Evolutionary conservation across 2,888 invertebrate genomes (phyloP).

Genomic region (Melinaea marsaeus): DNA sequence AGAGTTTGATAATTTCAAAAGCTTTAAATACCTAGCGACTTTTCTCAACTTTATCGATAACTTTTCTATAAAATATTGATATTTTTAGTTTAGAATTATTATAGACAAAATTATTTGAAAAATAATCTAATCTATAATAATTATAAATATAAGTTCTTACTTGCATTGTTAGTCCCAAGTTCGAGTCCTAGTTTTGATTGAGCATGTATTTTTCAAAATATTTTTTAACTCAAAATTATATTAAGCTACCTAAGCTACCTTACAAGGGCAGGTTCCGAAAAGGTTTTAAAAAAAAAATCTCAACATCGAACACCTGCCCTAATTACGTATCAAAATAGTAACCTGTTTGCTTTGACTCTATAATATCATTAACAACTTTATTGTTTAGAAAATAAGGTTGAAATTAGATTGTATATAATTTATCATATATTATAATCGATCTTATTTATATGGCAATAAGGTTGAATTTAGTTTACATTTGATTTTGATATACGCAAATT

Average conservation of each 20-base stretch:
- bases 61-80: too few species aligned
- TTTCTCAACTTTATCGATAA: too few species aligned
- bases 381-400: not conserved
- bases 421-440: conserved; percentile 3
- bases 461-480: conserved; percentile 10
- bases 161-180: too few species aligned
- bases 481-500: conserved; percentile 4
- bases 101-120: too few species aligned
- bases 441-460: not conserved
- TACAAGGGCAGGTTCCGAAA: not conserved
- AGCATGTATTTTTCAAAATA: too few species aligned
- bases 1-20: too few species aligned
- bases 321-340: conserved; percentile 32
- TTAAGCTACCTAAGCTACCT: not conserved
- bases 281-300: conserved; percentile 22
- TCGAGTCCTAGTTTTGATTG: too few species aligned
- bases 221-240: not conserved
- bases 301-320: conserved; percentile 35
- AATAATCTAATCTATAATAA: too few species aligned
- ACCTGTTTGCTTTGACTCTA: conserved; percentile 14
- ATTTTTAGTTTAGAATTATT: too few species aligned
- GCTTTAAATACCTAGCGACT: too few species aligned
- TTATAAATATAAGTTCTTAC: too few species aligned
- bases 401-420: not conserved
- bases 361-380: conserved; percentile 7